These are phyloP conservation scores for Salvelinus fontinalis DNA, from an alignment of 2,113 vertebrate species.

Conservation along the genomic window DNA sequence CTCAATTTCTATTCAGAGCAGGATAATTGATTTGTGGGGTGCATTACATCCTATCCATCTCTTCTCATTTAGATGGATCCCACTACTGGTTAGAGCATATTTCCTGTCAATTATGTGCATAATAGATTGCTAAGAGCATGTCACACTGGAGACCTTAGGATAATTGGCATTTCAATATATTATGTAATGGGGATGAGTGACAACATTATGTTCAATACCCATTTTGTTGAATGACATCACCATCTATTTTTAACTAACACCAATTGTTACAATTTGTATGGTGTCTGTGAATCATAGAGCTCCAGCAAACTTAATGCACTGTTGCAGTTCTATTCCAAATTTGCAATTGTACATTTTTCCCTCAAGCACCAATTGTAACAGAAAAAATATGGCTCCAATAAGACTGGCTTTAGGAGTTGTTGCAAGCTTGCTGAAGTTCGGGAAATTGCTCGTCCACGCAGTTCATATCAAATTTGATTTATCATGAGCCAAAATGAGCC, in stretches of 20 bases:
- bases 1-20: no score
- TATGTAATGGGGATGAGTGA: neutral
- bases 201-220: neutral
- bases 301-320: neutral
- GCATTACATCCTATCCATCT: neutral
- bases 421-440: neutral
- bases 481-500: no score
- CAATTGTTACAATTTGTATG: neutral
- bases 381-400: no score
- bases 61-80: neutral
- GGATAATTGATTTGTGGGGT: neutral
- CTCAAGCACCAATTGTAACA: no score
- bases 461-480: no score
- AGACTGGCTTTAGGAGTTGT: neutral
- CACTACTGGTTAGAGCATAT: neutral
- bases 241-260: neutral
- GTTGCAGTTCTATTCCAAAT: no score
- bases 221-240: neutral
- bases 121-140: neutral
- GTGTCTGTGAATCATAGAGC: neutral
- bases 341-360: no score
- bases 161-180: neutral
- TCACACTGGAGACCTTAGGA: neutral
- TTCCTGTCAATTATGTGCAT: conserved; percentile 2
- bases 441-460: no score